Evolutionary conservation across 2,113 vertebrate species (phyloP).

Genomic region (Enhydra lutris): DNA sequence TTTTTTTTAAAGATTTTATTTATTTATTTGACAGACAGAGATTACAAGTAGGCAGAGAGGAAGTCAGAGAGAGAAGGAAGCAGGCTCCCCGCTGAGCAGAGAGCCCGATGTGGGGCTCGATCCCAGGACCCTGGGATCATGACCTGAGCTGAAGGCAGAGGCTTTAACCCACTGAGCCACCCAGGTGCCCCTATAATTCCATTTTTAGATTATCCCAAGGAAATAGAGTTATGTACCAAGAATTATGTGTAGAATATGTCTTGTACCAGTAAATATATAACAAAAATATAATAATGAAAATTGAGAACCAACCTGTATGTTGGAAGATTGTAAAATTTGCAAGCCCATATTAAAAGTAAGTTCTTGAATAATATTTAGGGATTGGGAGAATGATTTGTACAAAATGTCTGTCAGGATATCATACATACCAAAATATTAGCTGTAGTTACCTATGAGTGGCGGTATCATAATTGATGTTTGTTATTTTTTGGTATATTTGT

Average conservation of each 20-base stretch:
- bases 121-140: too few relatives aligned
- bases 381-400: neutral
- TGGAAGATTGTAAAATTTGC: neutral
- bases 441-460: neutral
- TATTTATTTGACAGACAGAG: too few relatives aligned
- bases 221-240: neutral
- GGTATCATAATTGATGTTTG: neutral
- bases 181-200: too few relatives aligned
- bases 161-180: too few relatives aligned
- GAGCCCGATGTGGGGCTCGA: too few relatives aligned
- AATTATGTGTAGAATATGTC: neutral
- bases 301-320: neutral
- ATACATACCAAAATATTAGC: neutral
- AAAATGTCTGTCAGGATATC: neutral
- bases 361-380: neutral
- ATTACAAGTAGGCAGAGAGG: too few relatives aligned
- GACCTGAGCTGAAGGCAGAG: too few relatives aligned
- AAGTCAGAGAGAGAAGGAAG: too few relatives aligned
- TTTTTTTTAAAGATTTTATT: too few relatives aligned
- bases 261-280: neutral
- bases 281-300: neutral
- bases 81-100: too few relatives aligned
- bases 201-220: neutral
- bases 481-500: neutral
- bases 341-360: neutral